Evolutionary conservation across 2,888 invertebrate species (phyloP).

Genomic region (Onchidella celtica): DNA sequence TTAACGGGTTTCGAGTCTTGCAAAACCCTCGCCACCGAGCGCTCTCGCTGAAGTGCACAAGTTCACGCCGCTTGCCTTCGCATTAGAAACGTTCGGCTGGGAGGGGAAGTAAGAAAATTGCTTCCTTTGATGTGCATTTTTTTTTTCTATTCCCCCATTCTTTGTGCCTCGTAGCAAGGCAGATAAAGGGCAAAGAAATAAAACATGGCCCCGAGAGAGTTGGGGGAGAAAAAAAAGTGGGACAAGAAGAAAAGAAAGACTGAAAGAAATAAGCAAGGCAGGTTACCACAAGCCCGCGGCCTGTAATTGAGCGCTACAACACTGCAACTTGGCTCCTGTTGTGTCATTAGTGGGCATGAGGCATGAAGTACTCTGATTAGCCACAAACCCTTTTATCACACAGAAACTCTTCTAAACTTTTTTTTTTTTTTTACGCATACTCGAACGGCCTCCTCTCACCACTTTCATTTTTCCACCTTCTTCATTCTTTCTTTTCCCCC

Average conservation of each 20-base stretch:
- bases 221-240: not conserved
- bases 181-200: not conserved
- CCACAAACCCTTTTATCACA: conserved; percentile 10
- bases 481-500: no score
- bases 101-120: conserved; percentile 9
- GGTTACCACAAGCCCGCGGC: not conserved
- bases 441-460: no score
- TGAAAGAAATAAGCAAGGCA: not conserved
- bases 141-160: not conserved
- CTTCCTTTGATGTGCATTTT: conserved; percentile 20
- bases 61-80: not conserved
- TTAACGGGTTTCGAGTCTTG: conserved; percentile 18
- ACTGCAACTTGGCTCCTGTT: not conserved
- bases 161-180: not conserved
- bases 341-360: conserved; percentile 5
- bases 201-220: not conserved
- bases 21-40: not conserved
- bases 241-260: not conserved
- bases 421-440: not conserved
- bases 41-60: conserved; percentile 5
- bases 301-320: not conserved
- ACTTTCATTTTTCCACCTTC: no score
- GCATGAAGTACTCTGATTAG: conserved; percentile 14
- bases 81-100: conserved; percentile 24
- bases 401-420: not conserved